A percentile compares a stretch with the other conserved stretches of the same genome.
phyloP scores from a whole-genome alignment of 2,797 vertebrate species.

The Microctenopoma steveboyesi region DNA sequence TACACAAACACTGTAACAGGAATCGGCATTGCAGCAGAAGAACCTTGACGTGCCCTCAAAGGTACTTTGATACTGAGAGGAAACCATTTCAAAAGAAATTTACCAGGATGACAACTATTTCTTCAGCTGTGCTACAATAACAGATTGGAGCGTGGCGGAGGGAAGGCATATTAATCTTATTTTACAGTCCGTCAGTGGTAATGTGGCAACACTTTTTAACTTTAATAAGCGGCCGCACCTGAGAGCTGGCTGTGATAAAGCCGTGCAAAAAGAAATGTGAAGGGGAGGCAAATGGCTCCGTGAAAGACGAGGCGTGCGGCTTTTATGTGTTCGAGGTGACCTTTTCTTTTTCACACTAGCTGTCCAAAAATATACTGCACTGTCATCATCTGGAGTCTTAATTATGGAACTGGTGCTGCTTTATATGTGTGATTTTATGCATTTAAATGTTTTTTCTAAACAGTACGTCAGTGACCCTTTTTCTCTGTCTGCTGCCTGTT shows the following conservation, averaged over 20 bases:
- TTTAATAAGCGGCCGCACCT: slow-evolving; percentile 62
- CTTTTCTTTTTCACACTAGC: slow-evolving; percentile 8
- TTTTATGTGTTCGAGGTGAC: slow-evolving; percentile 44
- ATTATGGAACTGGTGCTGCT: neutral
- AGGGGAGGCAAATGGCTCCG: slow-evolving; percentile 43
- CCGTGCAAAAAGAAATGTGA: neutral
- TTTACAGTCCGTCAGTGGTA: slow-evolving; percentile 76
- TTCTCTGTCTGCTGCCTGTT: neutral
- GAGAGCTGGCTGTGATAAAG: slow-evolving; percentile 60
- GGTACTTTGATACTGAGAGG: neutral
- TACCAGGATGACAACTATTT: slow-evolving; percentile 56
- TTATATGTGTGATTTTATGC: too few species aligned
- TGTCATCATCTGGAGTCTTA: slow-evolving; percentile 1
- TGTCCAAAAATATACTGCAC: neutral
- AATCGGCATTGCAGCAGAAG: neutral
- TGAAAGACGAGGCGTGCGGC: slow-evolving; percentile 22
- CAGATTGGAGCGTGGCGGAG: slow-evolving; percentile 55
- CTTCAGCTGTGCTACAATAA: slow-evolving; percentile 71
- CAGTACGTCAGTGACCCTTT: neutral
- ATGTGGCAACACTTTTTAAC: slow-evolving; percentile 70
- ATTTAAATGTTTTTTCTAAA: neutral
- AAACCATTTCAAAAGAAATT: slow-evolving; percentile 1
- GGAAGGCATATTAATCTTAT: slow-evolving; percentile 75
- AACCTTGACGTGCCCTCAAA: slow-evolving; percentile 8
- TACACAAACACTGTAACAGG: neutral